Percentiles rank a stretch among this genome's conserved stretches.
Evolutionary conservation across 92 coral and sea anemone genomes (phyloP).

Genomic region (Epizoanthus scotinus): DNA sequence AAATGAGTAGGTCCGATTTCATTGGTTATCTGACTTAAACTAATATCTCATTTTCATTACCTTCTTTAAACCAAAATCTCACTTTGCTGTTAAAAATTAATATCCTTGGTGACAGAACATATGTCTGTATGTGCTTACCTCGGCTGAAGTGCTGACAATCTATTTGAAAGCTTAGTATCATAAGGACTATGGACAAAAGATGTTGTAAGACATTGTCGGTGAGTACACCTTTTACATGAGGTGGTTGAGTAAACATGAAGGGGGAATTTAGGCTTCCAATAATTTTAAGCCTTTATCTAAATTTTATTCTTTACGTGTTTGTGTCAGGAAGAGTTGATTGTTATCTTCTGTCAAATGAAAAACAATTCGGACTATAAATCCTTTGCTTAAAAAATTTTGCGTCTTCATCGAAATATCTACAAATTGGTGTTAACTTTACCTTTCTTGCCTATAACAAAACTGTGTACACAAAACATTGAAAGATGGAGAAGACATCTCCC

Average conservation of each 20-base stretch:
- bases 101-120: background rate
- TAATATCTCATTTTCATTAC: slow-evolving; percentile 2
- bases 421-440: background rate
- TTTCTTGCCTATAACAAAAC: background rate
- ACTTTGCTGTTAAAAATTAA: slow-evolving; percentile 37
- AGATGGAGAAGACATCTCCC: background rate
- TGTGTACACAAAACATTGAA: background rate
- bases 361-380: background rate
- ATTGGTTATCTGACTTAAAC: slow-evolving; percentile 21
- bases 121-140: background rate
- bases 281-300: background rate
- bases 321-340: slow-evolving; percentile 9
- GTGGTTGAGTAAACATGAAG: background rate
- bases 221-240: background rate
- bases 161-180: background rate
- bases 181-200: background rate
- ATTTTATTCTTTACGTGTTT: background rate
- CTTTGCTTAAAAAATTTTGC: background rate
- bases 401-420: background rate
- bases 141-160: background rate
- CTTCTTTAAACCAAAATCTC: slow-evolving; percentile 3
- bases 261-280: background rate
- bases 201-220: background rate
- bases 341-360: background rate
- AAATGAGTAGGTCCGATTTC: background rate